Base-by-base conservation (phyloP, 1,140 invertebrate genomes). In the Drosophila ohnishii region DNA sequence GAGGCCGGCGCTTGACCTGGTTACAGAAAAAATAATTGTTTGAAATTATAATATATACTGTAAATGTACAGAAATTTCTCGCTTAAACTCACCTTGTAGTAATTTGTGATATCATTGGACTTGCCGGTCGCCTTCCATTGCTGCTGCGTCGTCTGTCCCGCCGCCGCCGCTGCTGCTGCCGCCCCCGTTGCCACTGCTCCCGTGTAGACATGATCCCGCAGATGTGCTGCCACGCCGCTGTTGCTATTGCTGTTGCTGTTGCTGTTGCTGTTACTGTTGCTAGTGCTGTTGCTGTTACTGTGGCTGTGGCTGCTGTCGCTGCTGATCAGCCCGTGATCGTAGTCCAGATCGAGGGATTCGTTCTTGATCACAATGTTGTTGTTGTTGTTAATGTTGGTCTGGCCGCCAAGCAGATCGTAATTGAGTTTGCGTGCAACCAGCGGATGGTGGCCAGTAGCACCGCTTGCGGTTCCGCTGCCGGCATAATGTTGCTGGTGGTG, bases 121-220 rank as follows among this genome's bases (percentile, higher is more conserved):
- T 90, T 89, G 51, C 92, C 90, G 40, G 40, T 56, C 91, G 42
- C 73, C 30, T 65, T 76, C 44, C 75, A 72, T 22, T 61, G 35
- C 91, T 69, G 86, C 92, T 78, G 93, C 91, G 45, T 69, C 90
- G 45, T 57, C n/a, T 72, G 73, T 34, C 71, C 74, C 63, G 75
- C 92, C 62, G 86, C 47, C 44, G 92, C 35, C 28, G 84, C 92
- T 78, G 93, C 91, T 80, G 64, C 92, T 81, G 65, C 92, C 92
- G 64, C 45, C n/a, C 59, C 44, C 35, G 92, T 70, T 53, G 83
- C 67, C 30, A 74, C 66, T 34, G 86, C 71, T 56, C 80, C 67
- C 62, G 92, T 75, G 47, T 87, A 97, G 64, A 96, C 96, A 91
- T 97, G 96, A 92, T 97, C 96, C 69, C 96, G 93, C 69, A 97